Conservation (phyloP, 1,140 invertebrate species). For the Heterodera schachtii region DNA sequence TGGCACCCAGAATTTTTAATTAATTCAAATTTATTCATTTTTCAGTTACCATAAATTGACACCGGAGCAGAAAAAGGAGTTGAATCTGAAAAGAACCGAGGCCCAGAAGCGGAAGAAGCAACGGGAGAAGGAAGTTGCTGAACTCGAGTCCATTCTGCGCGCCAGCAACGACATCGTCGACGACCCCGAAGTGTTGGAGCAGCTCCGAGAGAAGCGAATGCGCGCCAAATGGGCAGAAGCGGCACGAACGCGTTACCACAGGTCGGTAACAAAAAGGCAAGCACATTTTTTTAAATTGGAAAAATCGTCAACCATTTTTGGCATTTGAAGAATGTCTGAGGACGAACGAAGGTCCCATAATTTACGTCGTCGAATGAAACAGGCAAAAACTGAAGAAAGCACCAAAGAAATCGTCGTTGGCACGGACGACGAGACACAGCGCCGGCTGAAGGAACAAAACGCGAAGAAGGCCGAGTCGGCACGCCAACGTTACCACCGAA, state of each 20-base stretch:
- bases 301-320: conserved; percentile 5
- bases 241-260: conserved; percentile 43
- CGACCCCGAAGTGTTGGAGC: conserved; percentile 51
- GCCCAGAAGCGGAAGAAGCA: conserved; percentile 55
- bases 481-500: conserved; percentile 45
- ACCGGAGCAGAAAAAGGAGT: conserved; percentile 48
- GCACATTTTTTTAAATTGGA: conserved; percentile 21
- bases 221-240: conserved; percentile 52
- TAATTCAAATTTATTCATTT: background rate
- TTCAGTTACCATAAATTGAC: conserved; percentile 46
- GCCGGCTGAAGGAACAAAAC: conserved; percentile 50
- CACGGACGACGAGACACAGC: conserved; percentile 32
- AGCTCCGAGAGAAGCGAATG: conserved; percentile 51
- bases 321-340: conserved; percentile 39
- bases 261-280: conserved; percentile 20
- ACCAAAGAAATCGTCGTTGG: conserved; percentile 29
- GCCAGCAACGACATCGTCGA: conserved; percentile 49
- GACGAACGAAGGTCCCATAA: conserved; percentile 50
- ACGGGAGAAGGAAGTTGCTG: conserved; percentile 47
- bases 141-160: conserved; percentile 47
- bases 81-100: conserved; percentile 49
- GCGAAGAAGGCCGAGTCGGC: conserved; percentile 53
- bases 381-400: conserved; percentile 46
- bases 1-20: no score
- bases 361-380: conserved; percentile 45